Conservation (phyloP, 2,888 invertebrate genomes). For the Prosopocoilus inquinatus region DNA sequence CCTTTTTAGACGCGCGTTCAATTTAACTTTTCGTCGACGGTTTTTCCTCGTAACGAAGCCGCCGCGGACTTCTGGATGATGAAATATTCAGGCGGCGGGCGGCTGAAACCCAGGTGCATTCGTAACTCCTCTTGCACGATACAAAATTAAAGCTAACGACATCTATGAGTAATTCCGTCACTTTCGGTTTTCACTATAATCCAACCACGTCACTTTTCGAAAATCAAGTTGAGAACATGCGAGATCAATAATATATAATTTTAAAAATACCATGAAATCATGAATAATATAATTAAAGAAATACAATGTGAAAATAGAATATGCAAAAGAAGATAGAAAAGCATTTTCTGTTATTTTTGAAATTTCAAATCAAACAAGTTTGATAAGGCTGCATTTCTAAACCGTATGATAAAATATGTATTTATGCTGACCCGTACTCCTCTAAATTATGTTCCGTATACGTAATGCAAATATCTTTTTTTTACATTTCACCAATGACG, state of each 20-base stretch:
- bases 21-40: constrained; percentile 34
- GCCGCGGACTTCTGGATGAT: constrained; percentile 28
- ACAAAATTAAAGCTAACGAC: constrained; percentile 46
- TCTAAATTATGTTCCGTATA: background rate
- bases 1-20: constrained; percentile 30
- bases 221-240: background rate
- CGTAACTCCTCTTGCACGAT: constrained; percentile 41
- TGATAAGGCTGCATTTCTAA: too few relatives aligned
- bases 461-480: background rate
- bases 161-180: constrained; percentile 47
- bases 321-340: too few relatives aligned
- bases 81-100: constrained; percentile 34
- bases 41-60: constrained; percentile 24
- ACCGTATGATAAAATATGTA: background rate
- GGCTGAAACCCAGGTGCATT: constrained; percentile 44
- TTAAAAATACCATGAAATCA: too few relatives aligned
- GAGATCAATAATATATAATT: too few relatives aligned
- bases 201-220: background rate
- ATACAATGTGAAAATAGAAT: too few relatives aligned
- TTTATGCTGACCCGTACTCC: background rate
- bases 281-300: too few relatives aligned
- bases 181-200: constrained; percentile 37
- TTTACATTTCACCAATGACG: too few relatives aligned
- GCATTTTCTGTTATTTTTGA: too few relatives aligned
- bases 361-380: too few relatives aligned